phyloP scores from a whole-genome alignment of 2,113 vertebrate genomes.

The Sminthopsis crassicaudata region DNA sequence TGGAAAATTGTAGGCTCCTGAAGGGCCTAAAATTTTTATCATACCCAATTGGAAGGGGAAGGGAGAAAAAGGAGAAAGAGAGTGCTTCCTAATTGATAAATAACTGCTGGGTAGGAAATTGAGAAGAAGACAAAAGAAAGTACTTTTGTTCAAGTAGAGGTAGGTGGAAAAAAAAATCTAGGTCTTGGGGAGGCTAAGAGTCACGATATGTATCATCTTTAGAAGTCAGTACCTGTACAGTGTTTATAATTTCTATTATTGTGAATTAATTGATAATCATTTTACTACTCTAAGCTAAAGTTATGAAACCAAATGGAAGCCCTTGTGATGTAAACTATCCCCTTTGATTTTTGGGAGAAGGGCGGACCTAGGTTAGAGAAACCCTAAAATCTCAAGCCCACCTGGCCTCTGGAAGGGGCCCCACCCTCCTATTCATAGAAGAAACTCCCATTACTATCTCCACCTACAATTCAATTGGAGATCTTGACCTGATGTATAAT shows the following conservation, averaged over 20 bases:
- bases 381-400: no score
- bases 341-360: no score
- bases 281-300: no score
- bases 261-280: no score
- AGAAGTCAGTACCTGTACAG: not conserved
- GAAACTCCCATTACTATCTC: no score
- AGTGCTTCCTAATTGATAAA: not conserved
- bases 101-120: not conserved
- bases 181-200: not conserved
- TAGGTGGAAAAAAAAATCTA: not conserved
- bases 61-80: not conserved
- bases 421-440: no score
- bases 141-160: not conserved
- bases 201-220: not conserved
- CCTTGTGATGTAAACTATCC: no score
- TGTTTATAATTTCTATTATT: not conserved
- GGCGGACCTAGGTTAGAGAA: no score
- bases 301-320: no score
- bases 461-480: no score
- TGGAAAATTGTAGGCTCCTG: not conserved
- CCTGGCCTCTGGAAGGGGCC: no score
- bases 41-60: not conserved
- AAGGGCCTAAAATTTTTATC: not conserved
- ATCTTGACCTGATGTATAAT: no score
- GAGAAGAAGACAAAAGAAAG: not conserved